A percentile compares a stretch with the other conserved stretches of the same genome.
Evolutionary conservation across 1,140 invertebrate species (phyloP).

Genomic region (Drosophila mauritiana): DNA sequence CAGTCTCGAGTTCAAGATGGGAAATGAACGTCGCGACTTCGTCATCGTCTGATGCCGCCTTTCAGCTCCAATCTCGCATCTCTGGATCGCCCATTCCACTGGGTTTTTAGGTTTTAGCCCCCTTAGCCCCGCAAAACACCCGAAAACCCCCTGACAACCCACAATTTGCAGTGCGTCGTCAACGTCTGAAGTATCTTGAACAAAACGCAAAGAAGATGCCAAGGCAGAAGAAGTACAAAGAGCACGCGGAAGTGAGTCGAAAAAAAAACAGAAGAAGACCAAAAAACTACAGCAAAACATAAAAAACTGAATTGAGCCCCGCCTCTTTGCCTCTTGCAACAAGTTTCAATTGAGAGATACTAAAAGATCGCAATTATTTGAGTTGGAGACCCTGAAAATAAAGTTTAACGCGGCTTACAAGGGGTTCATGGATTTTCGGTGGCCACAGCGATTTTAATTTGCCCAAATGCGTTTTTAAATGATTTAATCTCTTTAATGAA

Average conservation of each 20-base stretch:
- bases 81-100: conserved; percentile 22
- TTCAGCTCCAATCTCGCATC: conserved; percentile 59
- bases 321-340: background rate
- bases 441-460: conserved; percentile 3
- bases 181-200: conserved; percentile 66
- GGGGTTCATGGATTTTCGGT: conserved; percentile 12
- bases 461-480: background rate
- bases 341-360: conserved; percentile 29
- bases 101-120: conserved; percentile 4
- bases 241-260: conserved; percentile 53
- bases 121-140: background rate
- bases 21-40: conserved; percentile 1
- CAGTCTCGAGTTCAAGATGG: conserved; percentile 14
- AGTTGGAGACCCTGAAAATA: conserved; percentile 4
- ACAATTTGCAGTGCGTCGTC: conserved; percentile 57
- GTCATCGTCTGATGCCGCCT: conserved; percentile 49
- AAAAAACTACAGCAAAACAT: conserved; percentile 35
- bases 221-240: conserved; percentile 30
- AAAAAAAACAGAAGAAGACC: conserved; percentile 1
- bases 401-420: background rate
- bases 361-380: conserved; percentile 45
- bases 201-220: conserved; percentile 22
- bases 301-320: conserved; percentile 33
- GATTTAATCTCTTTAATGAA: background rate
- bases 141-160: conserved; percentile 34